These are phyloP conservation scores for Rhynchotus rufescens DNA, from an alignment of 2,797 vertebrate genomes.

Conservation along the genomic window DNA sequence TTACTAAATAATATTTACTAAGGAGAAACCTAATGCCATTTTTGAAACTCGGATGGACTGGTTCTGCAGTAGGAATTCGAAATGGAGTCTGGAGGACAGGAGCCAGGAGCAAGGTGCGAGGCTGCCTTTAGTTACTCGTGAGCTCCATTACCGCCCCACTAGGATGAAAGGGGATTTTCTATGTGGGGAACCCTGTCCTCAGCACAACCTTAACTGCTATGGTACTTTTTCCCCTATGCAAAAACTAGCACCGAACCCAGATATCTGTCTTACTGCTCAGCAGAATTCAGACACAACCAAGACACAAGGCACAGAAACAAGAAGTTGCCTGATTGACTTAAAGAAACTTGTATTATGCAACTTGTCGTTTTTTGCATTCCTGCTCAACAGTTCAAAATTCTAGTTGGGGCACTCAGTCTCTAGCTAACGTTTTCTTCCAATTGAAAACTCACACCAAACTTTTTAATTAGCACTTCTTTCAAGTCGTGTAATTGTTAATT, in stretches of 20 bases:
- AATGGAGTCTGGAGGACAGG: not conserved
- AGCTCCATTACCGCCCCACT: not conserved
- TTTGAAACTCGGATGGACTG: not conserved
- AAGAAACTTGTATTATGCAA: not conserved
- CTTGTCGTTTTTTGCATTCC: not conserved
- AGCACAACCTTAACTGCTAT: not conserved
- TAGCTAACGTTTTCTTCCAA: conserved; percentile 38
- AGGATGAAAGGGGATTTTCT: not conserved
- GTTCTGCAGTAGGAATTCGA: not conserved
- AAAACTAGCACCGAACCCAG: not conserved
- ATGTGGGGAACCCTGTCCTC: not conserved
- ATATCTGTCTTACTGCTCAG: not conserved
- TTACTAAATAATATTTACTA: not conserved
- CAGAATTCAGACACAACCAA: not conserved
- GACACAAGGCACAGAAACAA: not conserved
- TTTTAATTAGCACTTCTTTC: conserved; percentile 68
- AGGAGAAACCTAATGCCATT: not conserved
- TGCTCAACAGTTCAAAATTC: conserved; percentile 24
- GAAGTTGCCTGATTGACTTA: not conserved
- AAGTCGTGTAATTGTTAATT: conserved; percentile 53
- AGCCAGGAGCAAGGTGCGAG: not conserved
- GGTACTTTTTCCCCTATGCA: not conserved
- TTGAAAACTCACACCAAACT: conserved; percentile 45
- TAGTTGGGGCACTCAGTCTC: conserved; percentile 20
- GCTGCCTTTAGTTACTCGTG: not conserved